These are phyloP conservation scores for Bovichtus variegatus DNA, from an alignment of 2,797 vertebrate species.

Conservation along the genomic window DNA sequence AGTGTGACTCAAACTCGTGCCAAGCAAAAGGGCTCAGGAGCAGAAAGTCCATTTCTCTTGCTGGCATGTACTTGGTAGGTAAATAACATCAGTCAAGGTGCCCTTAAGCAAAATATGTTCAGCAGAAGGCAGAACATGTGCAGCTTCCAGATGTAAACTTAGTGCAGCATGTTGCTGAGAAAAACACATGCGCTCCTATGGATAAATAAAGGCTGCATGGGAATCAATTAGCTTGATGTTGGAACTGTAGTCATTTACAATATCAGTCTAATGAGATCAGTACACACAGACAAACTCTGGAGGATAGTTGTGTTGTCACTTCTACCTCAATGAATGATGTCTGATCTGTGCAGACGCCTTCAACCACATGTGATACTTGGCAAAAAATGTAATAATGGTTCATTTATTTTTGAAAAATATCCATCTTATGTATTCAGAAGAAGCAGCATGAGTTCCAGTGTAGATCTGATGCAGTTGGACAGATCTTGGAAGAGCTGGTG, in stretches of 20 bases:
- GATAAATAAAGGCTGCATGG: background rate
- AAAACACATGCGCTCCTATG: background rate
- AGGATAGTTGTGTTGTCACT: constrained; percentile 49
- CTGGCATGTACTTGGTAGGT: background rate
- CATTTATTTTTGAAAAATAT: constrained; percentile 28
- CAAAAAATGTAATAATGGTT: background rate
- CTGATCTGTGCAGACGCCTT: constrained; percentile 40
- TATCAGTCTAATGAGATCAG: constrained; percentile 41
- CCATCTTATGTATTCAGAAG: constrained; percentile 8
- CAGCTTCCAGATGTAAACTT: background rate
- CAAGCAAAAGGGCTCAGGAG: background rate
- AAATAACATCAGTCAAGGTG: background rate
- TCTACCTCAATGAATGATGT: constrained; percentile 41
- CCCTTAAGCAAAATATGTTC: background rate
- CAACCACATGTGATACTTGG: constrained; percentile 23
- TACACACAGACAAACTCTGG: too few species aligned
- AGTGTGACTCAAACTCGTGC: background rate
- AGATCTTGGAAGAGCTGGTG: constrained; percentile 13
- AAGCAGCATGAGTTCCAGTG: too few species aligned
- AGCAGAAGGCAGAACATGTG: background rate
- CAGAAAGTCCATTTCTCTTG: background rate
- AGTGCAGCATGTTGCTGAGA: background rate
- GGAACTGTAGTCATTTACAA: constrained; percentile 33
- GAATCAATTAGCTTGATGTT: constrained; percentile 26
- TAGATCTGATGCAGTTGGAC: constrained; percentile 40